phyloP scores from a whole-genome alignment of 2,113 vertebrate genomes.

The Rhinoderma darwinii region DNA sequence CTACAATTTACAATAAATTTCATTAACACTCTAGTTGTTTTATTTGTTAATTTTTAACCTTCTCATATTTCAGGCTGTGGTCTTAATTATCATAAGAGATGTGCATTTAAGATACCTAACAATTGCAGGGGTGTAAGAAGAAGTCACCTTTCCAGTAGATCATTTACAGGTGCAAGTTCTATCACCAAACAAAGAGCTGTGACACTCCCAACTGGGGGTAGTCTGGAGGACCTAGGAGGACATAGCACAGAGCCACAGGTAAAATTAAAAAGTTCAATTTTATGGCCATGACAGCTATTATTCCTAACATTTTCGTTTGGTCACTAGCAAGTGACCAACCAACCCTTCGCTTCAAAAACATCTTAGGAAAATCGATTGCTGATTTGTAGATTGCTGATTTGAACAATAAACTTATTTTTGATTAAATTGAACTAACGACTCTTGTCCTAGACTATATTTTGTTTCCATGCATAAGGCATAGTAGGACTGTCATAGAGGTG shows the following conservation, averaged over 20 bases:
- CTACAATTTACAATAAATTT: background rate
- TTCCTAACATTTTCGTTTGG: too few species aligned
- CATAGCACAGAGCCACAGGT: conserved; percentile 30
- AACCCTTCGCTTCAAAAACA: too few species aligned
- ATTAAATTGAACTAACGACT: too few species aligned
- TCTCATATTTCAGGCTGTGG: conserved; percentile 81
- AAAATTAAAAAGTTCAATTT: too few species aligned
- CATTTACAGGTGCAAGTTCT: conserved; percentile 46
- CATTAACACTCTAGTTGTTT: background rate
- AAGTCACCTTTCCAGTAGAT: conserved; percentile 77
- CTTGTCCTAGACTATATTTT: too few species aligned
- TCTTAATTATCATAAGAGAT: conserved; percentile 92
- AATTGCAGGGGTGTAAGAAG: conserved; percentile 91
- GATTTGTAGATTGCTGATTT: too few species aligned
- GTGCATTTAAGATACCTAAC: conserved; percentile 92
- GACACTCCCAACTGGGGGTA: conserved; percentile 33
- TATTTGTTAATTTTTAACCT: background rate
- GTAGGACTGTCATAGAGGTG: too few species aligned
- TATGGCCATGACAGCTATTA: too few species aligned
- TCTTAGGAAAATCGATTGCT: too few species aligned
- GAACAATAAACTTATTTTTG: too few species aligned
- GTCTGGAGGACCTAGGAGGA: conserved; percentile 48
- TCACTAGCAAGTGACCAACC: too few species aligned
- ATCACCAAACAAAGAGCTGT: conserved; percentile 19
- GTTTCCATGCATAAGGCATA: too few species aligned